Evolutionary conservation across 2,888 invertebrate genomes (phyloP), one percentile per base, ranked within the genome.

Genomic region (Ornithoptera alexandrae): DNA sequence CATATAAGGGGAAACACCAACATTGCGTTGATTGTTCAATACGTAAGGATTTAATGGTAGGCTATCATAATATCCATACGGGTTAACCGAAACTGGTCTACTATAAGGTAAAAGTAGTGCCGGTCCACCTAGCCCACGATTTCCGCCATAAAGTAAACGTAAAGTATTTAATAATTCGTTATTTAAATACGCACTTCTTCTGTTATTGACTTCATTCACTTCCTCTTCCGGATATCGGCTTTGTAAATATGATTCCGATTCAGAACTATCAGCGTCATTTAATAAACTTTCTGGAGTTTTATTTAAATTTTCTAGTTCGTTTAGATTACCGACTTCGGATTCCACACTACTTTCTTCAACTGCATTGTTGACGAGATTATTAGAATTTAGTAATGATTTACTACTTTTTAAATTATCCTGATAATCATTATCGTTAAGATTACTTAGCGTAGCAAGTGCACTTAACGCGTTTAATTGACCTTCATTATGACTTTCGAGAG

Each of bases 381-480:
- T 59, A 4, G 58, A 24, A 2, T 59, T 10, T 6, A 56, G 8
- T 20, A 20, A 56, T 56, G 56, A 56, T 56, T 56, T 56, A 5
- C n/a, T 56, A 46, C 12, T 46, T 46, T 15, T 15, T 46, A 15
- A 46, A 46, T 15, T 12, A 10, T n/a, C n/a, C 20, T 50, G 18
- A n/a, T 66, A 18, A 15, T 15, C 15, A 46, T 12, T 15, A 30
- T 36, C 50, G 6, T 36, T 30, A 46, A 59, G 24, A 30, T 60
- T 60, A 50, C 60, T 66, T 60, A 60, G 17, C 50, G 30, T 50
- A 18, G 60, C 60, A 53, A 66, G 66, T 36, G 66, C 66, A 36
- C 66, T 60, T 36, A 66, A 36, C 20, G 66, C 50, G 18, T 66
- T 66, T 17, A 66, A 30, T 20, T 66, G 50, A 15, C 66, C 66